Percentiles rank a stretch among this genome's conserved stretches.
phyloP scores from a whole-genome alignment of 2,797 vertebrate genomes.

The Malacoraja senta region DNA sequence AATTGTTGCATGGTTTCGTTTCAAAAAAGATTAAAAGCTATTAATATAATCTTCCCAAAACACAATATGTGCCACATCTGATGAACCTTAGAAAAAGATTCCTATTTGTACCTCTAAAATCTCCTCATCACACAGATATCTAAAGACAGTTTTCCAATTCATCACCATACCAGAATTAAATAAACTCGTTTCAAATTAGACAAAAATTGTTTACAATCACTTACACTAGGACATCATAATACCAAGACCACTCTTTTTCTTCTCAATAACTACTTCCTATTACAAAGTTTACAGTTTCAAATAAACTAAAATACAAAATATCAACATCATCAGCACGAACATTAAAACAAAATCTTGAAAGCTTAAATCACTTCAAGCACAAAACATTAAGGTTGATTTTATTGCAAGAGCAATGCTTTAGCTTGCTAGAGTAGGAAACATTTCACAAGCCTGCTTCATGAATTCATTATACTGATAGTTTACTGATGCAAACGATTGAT shows the following conservation, averaged over 20 bases:
- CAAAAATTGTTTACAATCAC: neutral
- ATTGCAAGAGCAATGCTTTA: neutral
- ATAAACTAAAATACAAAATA: conserved; percentile 33
- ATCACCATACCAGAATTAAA: neutral
- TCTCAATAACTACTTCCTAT: neutral
- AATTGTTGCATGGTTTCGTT: neutral
- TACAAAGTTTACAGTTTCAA: conserved; percentile 20
- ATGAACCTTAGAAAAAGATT: conserved; percentile 30
- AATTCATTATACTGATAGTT: neutral
- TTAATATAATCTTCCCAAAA: neutral
- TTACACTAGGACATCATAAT: neutral
- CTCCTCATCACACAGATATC: conserved; percentile 13
- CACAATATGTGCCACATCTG: conserved; percentile 35
- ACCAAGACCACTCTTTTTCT: conserved; percentile 8
- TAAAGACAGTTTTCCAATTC: neutral
- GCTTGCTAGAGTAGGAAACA: neutral
- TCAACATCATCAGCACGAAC: neutral
- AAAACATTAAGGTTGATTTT: neutral
- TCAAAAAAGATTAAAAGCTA: conserved; percentile 8
- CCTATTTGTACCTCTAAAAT: neutral
- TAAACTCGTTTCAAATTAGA: conserved; percentile 8
- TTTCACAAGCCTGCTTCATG: conserved; percentile 14
- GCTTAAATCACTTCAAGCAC: conserved; percentile 25
- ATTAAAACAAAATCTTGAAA: neutral
- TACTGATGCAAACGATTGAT: conserved; percentile 23